These are phyloP conservation scores for Lepidothrix coronata DNA, from an alignment of 2,113 vertebrate species.

Conservation along the genomic window DNA sequence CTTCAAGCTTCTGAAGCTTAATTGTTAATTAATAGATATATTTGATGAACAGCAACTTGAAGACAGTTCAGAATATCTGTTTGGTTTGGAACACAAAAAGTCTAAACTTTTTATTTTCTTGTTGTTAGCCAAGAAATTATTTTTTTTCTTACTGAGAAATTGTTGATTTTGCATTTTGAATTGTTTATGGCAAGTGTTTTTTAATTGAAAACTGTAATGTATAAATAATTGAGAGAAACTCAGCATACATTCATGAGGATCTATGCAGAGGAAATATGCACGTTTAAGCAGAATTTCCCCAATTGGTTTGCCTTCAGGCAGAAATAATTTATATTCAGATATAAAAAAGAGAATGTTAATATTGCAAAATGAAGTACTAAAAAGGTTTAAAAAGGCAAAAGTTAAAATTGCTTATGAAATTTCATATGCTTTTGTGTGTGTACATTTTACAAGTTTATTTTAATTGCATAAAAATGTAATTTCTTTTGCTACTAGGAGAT, in stretches of 20 bases:
- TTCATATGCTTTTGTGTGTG: neutral
- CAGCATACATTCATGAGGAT: neutral
- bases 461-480: neutral
- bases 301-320: constrained; percentile 28
- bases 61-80: neutral
- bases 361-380: constrained; percentile 21
- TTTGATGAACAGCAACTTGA: neutral
- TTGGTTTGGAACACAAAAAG: neutral
- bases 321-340: constrained; percentile 36
- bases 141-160: neutral
- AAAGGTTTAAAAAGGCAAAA: constrained; percentile 20
- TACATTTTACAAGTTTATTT: neutral
- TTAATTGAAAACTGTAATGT: constrained; percentile 28
- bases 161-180: neutral
- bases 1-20: neutral
- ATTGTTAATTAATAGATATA: neutral
- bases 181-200: constrained; percentile 17
- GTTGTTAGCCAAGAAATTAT: neutral
- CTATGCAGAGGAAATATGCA: constrained; percentile 27
- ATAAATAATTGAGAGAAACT: constrained; percentile 21
- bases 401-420: neutral
- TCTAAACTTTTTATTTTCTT: neutral
- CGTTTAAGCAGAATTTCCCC: constrained; percentile 19
- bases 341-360: neutral
- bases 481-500: neutral